phyloP scores from a whole-genome alignment of 1,140 invertebrate genomes.

The Berghia stephanieae region DNA sequence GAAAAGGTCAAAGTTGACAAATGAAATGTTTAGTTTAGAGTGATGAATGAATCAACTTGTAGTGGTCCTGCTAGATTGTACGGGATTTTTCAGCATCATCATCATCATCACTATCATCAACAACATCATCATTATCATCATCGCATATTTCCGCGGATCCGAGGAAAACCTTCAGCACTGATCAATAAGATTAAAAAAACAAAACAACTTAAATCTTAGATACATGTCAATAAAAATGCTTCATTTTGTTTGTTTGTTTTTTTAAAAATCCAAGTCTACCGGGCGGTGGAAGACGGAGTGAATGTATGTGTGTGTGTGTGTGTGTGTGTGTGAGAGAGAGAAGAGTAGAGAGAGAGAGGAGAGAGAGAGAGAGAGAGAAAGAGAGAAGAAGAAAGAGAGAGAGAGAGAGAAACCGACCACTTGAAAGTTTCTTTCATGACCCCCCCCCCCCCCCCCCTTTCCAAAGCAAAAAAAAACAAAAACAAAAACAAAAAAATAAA shows the following conservation, averaged over 20 bases:
- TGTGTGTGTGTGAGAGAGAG: not conserved
- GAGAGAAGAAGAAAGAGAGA: not conserved
- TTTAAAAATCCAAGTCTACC: not conserved
- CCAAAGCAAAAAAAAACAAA: too few relatives aligned
- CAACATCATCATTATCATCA: too few relatives aligned
- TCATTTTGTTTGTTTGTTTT: not conserved
- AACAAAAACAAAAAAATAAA: too few relatives aligned
- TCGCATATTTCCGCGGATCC: not conserved
- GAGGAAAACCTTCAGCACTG: not conserved
- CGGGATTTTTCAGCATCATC: too few relatives aligned
- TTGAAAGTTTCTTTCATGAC: too few relatives aligned
- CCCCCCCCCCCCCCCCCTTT: too few relatives aligned
- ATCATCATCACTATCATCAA: too few relatives aligned
- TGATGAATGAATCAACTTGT: too few relatives aligned
- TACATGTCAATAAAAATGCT: not conserved
- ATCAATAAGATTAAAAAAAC: not conserved
- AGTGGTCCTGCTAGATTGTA: too few relatives aligned
- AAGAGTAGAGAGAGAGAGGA: not conserved
- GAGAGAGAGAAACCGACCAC: not conserved
- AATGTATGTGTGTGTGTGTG: not conserved
- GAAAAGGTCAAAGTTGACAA: not conserved
- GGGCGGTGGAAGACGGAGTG: not conserved
- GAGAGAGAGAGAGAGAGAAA: slow-evolving; percentile 12
- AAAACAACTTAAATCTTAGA: not conserved
- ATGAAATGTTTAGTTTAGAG: not conserved